These are phyloP conservation scores for Cetoscarus ocellatus DNA, from an alignment of 2,797 vertebrate species.

Conservation along the genomic window DNA sequence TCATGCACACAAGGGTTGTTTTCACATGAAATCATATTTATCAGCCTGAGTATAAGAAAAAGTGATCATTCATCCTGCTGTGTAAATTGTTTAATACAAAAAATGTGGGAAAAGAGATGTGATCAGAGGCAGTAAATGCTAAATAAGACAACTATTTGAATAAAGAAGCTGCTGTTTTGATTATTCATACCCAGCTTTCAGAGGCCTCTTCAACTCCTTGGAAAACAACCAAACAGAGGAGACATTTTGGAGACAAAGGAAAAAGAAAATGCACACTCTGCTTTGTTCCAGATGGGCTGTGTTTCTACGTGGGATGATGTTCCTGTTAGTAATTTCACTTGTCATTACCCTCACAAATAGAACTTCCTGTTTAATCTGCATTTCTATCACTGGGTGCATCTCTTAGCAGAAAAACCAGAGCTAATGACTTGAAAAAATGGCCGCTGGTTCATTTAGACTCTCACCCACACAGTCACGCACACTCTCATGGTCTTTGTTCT, in stretches of 20 bases:
- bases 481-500: neutral
- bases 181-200: conserved; percentile 42
- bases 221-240: conserved; percentile 17
- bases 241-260: neutral
- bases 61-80: conserved; percentile 11
- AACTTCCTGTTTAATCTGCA: conserved; percentile 58
- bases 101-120: conserved; percentile 34
- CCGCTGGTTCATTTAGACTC: conserved; percentile 32
- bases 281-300: conserved; percentile 21
- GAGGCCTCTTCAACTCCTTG: conserved; percentile 8
- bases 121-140: conserved; percentile 41
- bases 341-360: conserved; percentile 72
- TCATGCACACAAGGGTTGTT: neutral
- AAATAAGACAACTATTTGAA: conserved; percentile 19
- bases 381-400: conserved; percentile 33
- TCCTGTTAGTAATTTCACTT: conserved; percentile 69
- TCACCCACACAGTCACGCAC: conserved; percentile 1
- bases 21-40: conserved; percentile 23
- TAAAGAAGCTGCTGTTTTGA: conserved; percentile 21
- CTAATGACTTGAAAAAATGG: conserved; percentile 54
- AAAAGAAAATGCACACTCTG: conserved; percentile 1
- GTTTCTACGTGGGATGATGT: conserved; percentile 24
- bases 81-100: conserved; percentile 21
- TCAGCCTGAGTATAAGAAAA: conserved; percentile 7
- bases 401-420: conserved; percentile 26